Base-by-base conservation (phyloP, 2,888 invertebrate genomes). In the Proisotoma minuta region DNA sequence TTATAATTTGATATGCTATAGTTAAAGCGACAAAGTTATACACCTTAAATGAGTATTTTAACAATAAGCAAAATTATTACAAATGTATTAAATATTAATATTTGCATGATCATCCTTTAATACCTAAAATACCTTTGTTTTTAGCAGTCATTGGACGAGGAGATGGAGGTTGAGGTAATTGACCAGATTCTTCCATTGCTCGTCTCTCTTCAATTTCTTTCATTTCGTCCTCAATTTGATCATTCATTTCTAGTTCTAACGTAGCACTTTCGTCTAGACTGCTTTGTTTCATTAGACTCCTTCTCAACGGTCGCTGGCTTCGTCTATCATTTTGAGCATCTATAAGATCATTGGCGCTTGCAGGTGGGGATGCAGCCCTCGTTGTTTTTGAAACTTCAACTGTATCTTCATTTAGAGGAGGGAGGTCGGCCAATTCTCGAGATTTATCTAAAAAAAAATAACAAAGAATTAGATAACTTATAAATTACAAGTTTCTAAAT, bases 331-430 rank as follows among this genome's bases (percentile, higher is more conserved):
- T 90, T 78, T 91, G 91, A 68, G 88, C 87, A 77, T 93, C 92
- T 58, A 92, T 78, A 75, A 92, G 84, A 77, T 96, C 95, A 24
- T 89, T 87, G 39, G 93, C 93, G 78, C 90, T 92, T 1, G 91
- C 89, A 1, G 97, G 96, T 4, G 97, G 96, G 2, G 95, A 93
- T 59, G 94, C 93, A 0, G 97, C 91, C 73, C 96, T 82, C 95
- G 98, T 96, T 52, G 86, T 86, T 76, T 87, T 87, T 1, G 93
- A 90, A n/a, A 97, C 88, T 79, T 94, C 92, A 73, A 95, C 83
- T 0, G 97, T 94, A 78, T 99, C 96, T 80, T 99, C 97, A 64
- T 87, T 86, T 62, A 88, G 81, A 2, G 87, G 85, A 29, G 87
- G 83, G 69, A 99, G 82, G 1, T 85, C 87, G 75, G 85, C 83